Percentiles rank a stretch among this genome's conserved stretches.
phyloP scores from a whole-genome alignment of 2,888 invertebrate species.

The Drosophila aldrichi region DNA sequence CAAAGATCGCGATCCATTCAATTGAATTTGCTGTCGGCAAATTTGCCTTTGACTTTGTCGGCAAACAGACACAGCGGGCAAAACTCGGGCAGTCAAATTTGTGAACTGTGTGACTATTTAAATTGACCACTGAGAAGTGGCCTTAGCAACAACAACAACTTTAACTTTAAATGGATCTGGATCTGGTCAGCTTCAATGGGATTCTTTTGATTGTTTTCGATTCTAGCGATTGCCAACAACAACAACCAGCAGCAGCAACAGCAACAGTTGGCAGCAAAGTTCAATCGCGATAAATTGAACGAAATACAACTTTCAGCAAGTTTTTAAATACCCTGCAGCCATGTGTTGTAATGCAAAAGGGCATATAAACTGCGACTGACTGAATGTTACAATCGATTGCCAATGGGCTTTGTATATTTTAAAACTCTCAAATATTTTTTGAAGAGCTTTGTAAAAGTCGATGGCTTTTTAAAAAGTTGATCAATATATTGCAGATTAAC shows the following conservation, averaged over 20 bases:
- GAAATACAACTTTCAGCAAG: slow-evolving; percentile 22
- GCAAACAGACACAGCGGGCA: slow-evolving; percentile 72
- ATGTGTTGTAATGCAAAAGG: slow-evolving; percentile 55
- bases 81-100: slow-evolving; percentile 52
- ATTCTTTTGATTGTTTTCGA: slow-evolving; percentile 54
- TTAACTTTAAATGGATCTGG: background rate
- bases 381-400: slow-evolving; percentile 40
- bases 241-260: slow-evolving; percentile 58
- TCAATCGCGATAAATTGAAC: slow-evolving; percentile 71
- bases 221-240: slow-evolving; percentile 58
- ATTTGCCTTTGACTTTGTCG: slow-evolving; percentile 79
- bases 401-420: slow-evolving; percentile 14
- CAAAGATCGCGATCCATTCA: slow-evolving; percentile 60
- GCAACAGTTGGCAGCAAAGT: slow-evolving; percentile 65
- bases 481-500: background rate
- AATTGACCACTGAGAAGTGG: slow-evolving; percentile 51
- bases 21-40: slow-evolving; percentile 70
- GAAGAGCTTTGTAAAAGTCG: background rate
- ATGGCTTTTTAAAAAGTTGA: background rate
- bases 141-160: slow-evolving; percentile 18
- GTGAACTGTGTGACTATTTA: slow-evolving; percentile 50
- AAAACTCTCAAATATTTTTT: background rate
- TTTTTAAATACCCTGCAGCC: slow-evolving; percentile 68
- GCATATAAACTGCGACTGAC: slow-evolving; percentile 50
- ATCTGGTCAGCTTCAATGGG: slow-evolving; percentile 23